These are phyloP conservation scores for Silurus lanzhouensis DNA, from an alignment of 2,797 vertebrate species.

Conservation along the genomic window DNA sequence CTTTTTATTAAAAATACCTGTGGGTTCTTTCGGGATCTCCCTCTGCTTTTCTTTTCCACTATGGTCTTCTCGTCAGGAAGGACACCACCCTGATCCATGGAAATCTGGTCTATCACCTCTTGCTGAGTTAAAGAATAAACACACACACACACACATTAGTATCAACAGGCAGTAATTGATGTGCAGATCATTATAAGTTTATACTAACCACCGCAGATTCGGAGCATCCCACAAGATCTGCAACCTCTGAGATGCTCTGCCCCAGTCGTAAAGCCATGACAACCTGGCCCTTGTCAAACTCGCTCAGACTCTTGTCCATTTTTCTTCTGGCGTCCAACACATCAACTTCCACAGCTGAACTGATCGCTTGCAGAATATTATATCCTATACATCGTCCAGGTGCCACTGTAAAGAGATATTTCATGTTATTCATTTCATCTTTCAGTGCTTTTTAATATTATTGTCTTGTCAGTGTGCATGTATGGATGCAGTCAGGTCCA, in stretches of 20 bases:
- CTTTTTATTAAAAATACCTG: too few relatives aligned
- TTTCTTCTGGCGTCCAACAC: not conserved
- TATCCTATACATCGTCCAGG: not conserved
- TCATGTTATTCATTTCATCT: not conserved
- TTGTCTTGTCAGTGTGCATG: too few relatives aligned
- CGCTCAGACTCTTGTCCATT: not conserved
- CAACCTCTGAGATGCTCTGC: not conserved
- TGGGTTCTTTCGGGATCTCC: too few relatives aligned
- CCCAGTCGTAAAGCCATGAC: not conserved
- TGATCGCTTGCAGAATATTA: not conserved
- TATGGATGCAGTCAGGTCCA: too few relatives aligned
- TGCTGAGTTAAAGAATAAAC: too few relatives aligned
- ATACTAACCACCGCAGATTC: not conserved
- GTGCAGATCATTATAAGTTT: not conserved
- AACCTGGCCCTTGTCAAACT: not conserved
- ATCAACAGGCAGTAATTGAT: too few relatives aligned
- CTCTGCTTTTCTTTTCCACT: too few relatives aligned
- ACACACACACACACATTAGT: not conserved
- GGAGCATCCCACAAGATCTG: not conserved
- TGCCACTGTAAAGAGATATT: not conserved
- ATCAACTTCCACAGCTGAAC: not conserved
- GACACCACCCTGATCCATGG: too few relatives aligned
- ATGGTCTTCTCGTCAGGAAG: too few relatives aligned
- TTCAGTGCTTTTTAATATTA: not conserved
- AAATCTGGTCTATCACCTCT: too few relatives aligned